Evolutionary conservation across 2,113 vertebrate genomes (phyloP).

Genomic region (Lethenteron reissneri): DNA sequence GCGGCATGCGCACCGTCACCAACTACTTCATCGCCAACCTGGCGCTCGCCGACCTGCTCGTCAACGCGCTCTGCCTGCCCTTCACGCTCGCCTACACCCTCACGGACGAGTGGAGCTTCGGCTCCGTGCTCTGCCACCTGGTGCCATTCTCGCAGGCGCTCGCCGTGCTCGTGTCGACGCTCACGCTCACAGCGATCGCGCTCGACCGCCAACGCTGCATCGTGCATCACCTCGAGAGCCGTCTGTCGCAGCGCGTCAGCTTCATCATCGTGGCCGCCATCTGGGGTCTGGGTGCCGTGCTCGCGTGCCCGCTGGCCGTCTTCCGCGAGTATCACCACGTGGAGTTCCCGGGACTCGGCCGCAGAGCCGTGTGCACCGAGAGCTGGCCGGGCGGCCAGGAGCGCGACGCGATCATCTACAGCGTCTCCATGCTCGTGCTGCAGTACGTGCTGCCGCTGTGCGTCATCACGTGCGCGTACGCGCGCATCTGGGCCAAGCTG

Average conservation of each 20-base stretch:
- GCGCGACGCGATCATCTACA: conserved; percentile 45
- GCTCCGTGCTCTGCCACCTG: conserved; percentile 49
- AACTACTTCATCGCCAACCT: conserved; percentile 84
- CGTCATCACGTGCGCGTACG: conserved; percentile 55
- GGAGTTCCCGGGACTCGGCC: conserved; percentile 37
- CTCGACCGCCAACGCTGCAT: conserved; percentile 70
- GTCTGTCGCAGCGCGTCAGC: conserved; percentile 58
- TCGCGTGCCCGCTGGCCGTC: conserved; percentile 72
- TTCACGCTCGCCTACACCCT: conserved; percentile 69
- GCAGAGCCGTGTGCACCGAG: conserved; percentile 55
- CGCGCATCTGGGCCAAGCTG: conserved; percentile 59
- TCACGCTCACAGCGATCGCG: conserved; percentile 73
- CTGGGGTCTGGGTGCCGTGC: conserved; percentile 50
- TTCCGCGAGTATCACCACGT: conserved; percentile 59
- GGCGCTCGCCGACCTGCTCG: conserved; percentile 60
- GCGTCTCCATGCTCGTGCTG: conserved; percentile 49
- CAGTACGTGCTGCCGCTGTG: conserved; percentile 53
- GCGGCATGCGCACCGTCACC: conserved; percentile 59
- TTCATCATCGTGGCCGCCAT: conserved; percentile 47
- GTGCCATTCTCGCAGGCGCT: conserved; percentile 67
- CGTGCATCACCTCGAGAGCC: conserved; percentile 56
- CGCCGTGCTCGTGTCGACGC: conserved; percentile 66
- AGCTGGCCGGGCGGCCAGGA: conserved; percentile 52
- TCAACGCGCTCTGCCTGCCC: conserved; percentile 63
- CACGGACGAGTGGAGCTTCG: conserved; percentile 61